phyloP scores from a whole-genome alignment of 1,140 invertebrate genomes.

The Lasioglossum albipes region DNA sequence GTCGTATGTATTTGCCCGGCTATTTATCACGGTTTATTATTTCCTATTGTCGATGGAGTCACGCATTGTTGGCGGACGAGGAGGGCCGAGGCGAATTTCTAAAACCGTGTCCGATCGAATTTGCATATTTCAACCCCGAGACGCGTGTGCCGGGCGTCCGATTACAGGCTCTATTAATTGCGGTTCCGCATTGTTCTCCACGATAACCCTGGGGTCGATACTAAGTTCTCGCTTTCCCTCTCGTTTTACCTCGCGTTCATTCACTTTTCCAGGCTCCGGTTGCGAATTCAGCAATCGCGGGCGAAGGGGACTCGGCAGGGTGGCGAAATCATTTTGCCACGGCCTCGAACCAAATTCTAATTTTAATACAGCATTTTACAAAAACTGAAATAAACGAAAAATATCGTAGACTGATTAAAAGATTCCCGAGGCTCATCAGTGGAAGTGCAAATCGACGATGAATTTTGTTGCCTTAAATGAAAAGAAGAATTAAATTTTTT shows the following conservation, averaged over 20 bases:
- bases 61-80: conserved; percentile 73
- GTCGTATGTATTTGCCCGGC: conserved; percentile 77
- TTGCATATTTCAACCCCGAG: conserved; percentile 74
- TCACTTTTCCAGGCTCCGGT: not conserved
- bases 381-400: too few relatives aligned
- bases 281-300: not conserved
- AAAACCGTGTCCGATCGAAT: conserved; percentile 80
- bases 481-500: too few relatives aligned
- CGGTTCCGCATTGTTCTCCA: conserved; percentile 53
- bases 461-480: too few relatives aligned
- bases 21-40: conserved; percentile 82
- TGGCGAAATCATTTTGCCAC: too few relatives aligned
- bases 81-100: conserved; percentile 75
- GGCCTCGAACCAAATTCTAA: too few relatives aligned
- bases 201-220: conserved; percentile 16
- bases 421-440: too few relatives aligned
- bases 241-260: not conserved
- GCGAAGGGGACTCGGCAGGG: too few relatives aligned
- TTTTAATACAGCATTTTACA: too few relatives aligned
- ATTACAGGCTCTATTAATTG: conserved; percentile 74
- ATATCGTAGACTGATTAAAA: too few relatives aligned
- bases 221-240: not conserved
- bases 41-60: conserved; percentile 77
- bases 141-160: conserved; percentile 63
- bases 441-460: too few relatives aligned